Percentiles rank a stretch among this genome's conserved stretches.
Conservation (phyloP, 2,797 vertebrate genomes). For the Xyrichtys novacula region DNA sequence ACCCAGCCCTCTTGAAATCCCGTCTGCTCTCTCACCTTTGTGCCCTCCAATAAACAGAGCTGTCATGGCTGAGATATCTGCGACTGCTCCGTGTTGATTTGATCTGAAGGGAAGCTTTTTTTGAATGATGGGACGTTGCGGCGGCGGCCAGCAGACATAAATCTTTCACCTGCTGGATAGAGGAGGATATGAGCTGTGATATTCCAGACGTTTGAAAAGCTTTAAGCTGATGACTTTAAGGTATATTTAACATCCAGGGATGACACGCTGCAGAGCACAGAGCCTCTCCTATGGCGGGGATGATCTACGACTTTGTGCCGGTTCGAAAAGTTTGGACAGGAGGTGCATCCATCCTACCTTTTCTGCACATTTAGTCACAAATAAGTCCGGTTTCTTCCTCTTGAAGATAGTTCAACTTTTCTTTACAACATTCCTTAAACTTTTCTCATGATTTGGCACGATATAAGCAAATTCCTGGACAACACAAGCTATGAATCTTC, state of each 20-base stretch:
- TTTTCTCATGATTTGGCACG: too few relatives aligned
- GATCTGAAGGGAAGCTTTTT: constrained; percentile 54
- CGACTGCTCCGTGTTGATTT: constrained; percentile 56
- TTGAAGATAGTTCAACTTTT: background rate
- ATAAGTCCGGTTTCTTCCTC: background rate
- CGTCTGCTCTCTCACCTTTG: constrained; percentile 66
- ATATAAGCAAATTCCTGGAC: background rate
- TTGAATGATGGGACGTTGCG: constrained; percentile 61
- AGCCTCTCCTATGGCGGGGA: background rate
- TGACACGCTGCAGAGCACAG: constrained; percentile 6
- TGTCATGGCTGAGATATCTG: constrained; percentile 68
- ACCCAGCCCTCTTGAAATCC: constrained; percentile 39
- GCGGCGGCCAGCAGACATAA: constrained; percentile 29
- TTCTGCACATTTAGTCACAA: background rate
- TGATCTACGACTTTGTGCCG: constrained; percentile 10
- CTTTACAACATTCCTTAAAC: too few relatives aligned
- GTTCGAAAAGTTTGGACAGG: background rate
- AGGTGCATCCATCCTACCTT: background rate
- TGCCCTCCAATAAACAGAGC: constrained; percentile 72
- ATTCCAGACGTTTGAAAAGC: constrained; percentile 22
- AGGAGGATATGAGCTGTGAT: constrained; percentile 11
- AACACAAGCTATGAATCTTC: background rate
- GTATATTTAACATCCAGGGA: constrained; percentile 43
- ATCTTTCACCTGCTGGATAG: constrained; percentile 56
- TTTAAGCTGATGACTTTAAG: constrained; percentile 34